Evolutionary conservation across 2,797 vertebrate species (phyloP), one percentile per base, ranked within the genome.

Genomic region (Prunella strophiata): DNA sequence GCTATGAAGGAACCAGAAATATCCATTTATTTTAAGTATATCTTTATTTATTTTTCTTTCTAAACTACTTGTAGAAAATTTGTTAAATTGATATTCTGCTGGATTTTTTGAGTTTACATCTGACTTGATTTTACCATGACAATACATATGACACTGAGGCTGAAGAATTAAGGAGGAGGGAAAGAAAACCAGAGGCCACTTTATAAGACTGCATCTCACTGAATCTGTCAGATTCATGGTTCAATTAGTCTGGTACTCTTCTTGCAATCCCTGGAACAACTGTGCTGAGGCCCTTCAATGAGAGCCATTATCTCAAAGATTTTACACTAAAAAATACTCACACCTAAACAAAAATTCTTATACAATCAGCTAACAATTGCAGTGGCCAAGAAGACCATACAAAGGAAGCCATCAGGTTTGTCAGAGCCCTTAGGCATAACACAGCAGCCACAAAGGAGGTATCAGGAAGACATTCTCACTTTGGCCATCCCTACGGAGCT

Each of bases 401-500:
- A 81, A 90, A 79, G 54, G 93, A 89, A 91, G 93, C 2, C 29
- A 47, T 55, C 10, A 85, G 62, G 83, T 47, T 67, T 85, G 50
- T 27, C 52, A 83, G 52, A 85, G 34, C 59, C 75, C 68, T 76
- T 70, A 57, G 48, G 57, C 18, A 17, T 16, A 25, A 80, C 16
- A 59, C 29, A 91, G 86, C 12, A 66, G 54, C 40, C 62, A 70
- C 0, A 15, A 78, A 94, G 36, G 84, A 80, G 59, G 79, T 88
- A 67, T 26, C 88, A 88, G 30, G 78, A 94, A 78, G 75, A 23
- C 5, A 73, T 91, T 71, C 83, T 98, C 97, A 99, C 99, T 98
- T 99, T 99, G 52, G 99, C 99, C 98, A 99, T 99, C 96, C 99
- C 99, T 38, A 99, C 98, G 29, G 99, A 99, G 97, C 99, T 99